A percentile compares a stretch with the other conserved stretches of the same genome.
Evolutionary conservation across 2,113 vertebrate species (phyloP).

Genomic region (Polyodon spathula): DNA sequence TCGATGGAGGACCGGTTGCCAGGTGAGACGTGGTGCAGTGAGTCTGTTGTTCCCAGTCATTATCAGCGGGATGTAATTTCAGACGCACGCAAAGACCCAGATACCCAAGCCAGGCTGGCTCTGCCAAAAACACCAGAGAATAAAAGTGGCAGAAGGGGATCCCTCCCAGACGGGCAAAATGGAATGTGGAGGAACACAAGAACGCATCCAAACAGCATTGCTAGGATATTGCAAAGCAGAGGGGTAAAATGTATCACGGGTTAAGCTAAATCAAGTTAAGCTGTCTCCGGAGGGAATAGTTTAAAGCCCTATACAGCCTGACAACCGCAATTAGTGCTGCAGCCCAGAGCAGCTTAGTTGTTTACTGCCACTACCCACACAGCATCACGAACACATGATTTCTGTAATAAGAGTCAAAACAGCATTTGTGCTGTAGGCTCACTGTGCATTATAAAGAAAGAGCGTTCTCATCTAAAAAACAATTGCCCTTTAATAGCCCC

Average conservation of each 20-base stretch:
- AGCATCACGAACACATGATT: not conserved
- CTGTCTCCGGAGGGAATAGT: constrained; percentile 14
- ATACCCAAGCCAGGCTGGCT: constrained; percentile 52
- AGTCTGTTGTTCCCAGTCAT: constrained; percentile 18
- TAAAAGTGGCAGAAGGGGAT: constrained; percentile 36
- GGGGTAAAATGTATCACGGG: not conserved
- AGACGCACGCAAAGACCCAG: constrained; percentile 36
- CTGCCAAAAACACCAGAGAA: constrained; percentile 46
- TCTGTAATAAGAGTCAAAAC: not conserved
- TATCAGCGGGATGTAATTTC: constrained; percentile 61
- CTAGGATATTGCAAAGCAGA: constrained; percentile 9
- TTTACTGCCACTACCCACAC: not conserved
- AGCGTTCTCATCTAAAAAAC: too few species aligned
- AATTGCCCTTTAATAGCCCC: too few species aligned
- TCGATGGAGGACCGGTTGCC: not conserved
- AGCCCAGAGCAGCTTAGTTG: not conserved
- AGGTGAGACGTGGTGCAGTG: constrained; percentile 19
- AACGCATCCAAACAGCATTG: not conserved
- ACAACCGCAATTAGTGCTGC: not conserved
- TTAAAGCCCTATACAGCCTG: not conserved
- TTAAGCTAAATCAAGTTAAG: constrained; percentile 15
- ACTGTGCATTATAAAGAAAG: too few species aligned
- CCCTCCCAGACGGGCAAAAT: constrained; percentile 11
- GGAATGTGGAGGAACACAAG: constrained; percentile 4
- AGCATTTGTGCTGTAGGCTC: not conserved